Evolutionary conservation across 92 coral and sea anemone species (phyloP), one percentile per base, ranked within the genome.

Genomic region (Heliopora coerulea): DNA sequence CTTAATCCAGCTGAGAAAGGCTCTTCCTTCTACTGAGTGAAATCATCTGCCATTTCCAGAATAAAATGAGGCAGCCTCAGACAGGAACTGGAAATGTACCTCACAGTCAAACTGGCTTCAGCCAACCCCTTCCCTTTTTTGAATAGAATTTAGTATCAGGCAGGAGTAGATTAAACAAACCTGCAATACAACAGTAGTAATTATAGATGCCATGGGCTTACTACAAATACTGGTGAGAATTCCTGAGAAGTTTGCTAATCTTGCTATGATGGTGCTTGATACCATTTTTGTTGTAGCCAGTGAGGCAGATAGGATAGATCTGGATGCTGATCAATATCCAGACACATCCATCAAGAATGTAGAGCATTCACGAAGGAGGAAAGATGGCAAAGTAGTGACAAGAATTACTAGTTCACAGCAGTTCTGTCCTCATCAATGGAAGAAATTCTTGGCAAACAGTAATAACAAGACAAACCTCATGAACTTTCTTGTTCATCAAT

Each of bases 171-270:
- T n/a, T n/a, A n/a, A n/a, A n/a, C n/a, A n/a, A n/a, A n/a, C n/a
- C n/a, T n/a, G n/a, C n/a, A n/a, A 62, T 14, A 69, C 85, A 20
- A 60, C 80, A 59, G 81, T 72, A 46, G 85, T 79, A 74, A 78
- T 83, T 62, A 69, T 83, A 3, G 88, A 87, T 72, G 88, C 88
- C 28, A 83, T 80, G 91, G 88, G 83, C 35, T 18, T 72, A 40
- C 76, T 88, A 15, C 78, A 84, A 48, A 59, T 67, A 33, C 50
- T 83, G 11, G 29, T 4, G 15, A 87, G 74, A 73, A 31, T 87
- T 8, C 88, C 85, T 48, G 78, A 72, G 29, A 54, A 79, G 34
- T 84, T 88, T 44, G 56, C 81, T 24, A 62, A 61, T 13, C 73
- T 87, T 33, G 88, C 88, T 12, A 83, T 83, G 15, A 46, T 74